Evolutionary conservation across 2,888 invertebrate species (phyloP).

Genomic region (Dysmachus trigonus): DNA sequence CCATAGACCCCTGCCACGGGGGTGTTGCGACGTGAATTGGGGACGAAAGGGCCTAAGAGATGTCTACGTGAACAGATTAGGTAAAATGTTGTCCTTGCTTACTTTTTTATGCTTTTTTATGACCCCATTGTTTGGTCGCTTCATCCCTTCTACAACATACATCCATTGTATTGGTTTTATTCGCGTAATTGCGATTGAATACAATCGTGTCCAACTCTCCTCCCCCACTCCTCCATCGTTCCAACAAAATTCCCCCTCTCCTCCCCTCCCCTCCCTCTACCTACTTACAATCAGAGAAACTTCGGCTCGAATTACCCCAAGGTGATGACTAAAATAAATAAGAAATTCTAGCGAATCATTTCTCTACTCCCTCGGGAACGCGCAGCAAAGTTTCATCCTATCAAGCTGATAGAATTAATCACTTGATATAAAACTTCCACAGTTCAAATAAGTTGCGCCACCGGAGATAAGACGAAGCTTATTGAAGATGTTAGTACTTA

Average conservation of each 20-base stretch:
- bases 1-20: background rate
- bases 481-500: conserved; percentile 21
- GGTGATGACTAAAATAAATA: conserved; percentile 38
- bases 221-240: no score
- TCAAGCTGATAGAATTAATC: conserved; percentile 33
- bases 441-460: conserved; percentile 16
- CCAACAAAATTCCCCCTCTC: no score
- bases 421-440: conserved; percentile 29
- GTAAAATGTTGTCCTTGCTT: conserved; percentile 10
- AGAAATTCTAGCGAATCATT: conserved; percentile 21
- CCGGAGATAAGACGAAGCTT: background rate
- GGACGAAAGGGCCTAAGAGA: background rate
- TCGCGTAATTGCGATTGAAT: conserved; percentile 26
- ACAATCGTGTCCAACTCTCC: background rate
- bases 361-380: background rate
- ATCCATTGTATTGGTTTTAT: conserved; percentile 8
- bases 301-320: conserved; percentile 21
- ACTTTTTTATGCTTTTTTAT: conserved; percentile 14
- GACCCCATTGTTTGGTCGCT: background rate
- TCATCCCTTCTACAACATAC: background rate
- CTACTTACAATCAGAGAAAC: conserved; percentile 4
- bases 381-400: conserved; percentile 12
- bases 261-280: no score
- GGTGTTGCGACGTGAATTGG: background rate
- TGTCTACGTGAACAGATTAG: conserved; percentile 36